Conservation (phyloP, 2,113 vertebrate genomes). For the Sardina pilchardus region DNA sequence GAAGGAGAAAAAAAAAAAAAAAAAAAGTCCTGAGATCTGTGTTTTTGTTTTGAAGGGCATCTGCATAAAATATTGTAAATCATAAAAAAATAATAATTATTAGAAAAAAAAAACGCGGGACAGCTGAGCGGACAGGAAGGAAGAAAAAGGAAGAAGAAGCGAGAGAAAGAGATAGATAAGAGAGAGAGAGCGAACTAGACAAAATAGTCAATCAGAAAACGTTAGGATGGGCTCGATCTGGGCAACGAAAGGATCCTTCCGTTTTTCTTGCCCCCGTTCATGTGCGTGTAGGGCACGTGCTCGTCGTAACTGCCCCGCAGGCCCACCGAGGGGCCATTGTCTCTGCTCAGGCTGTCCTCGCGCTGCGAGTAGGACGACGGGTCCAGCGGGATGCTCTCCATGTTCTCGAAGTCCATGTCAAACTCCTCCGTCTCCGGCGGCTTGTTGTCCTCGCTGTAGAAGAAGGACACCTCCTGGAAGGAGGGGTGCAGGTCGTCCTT, state of each 20-base stretch:
- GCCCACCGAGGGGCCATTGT: slow-evolving; percentile 80
- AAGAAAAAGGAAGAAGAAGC: slow-evolving; percentile 55
- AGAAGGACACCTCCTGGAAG: slow-evolving; percentile 93
- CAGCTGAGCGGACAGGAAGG: neutral
- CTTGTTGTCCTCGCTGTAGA: slow-evolving; percentile 98
- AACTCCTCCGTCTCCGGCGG: slow-evolving; percentile 89
- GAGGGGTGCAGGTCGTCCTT: slow-evolving; percentile 90
- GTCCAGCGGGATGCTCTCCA: slow-evolving; percentile 96
- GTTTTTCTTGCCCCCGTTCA: slow-evolving; percentile 97
- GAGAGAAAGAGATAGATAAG: slow-evolving; percentile 28
- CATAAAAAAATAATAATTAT: slow-evolving; percentile 10
- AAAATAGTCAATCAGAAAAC: slow-evolving; percentile 52
- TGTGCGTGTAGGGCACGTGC: slow-evolving; percentile 92
- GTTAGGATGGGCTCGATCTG: slow-evolving; percentile 93
- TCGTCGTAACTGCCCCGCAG: slow-evolving; percentile 90
- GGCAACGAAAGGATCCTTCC: slow-evolving; percentile 90
- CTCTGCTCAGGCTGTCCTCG: slow-evolving; percentile 80
- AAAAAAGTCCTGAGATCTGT: slow-evolving; percentile 90
- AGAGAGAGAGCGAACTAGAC: slow-evolving; percentile 50
- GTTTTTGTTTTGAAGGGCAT: slow-evolving; percentile 64
- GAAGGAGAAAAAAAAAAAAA: slow-evolving; percentile 52
- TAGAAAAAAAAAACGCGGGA: neutral
- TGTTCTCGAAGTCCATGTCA: slow-evolving; percentile 96
- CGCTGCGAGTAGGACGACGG: slow-evolving; percentile 85
- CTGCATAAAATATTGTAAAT: slow-evolving; percentile 57